phyloP scores from a whole-genome alignment of 2,888 invertebrate species.

The Parnassius apollo region DNA sequence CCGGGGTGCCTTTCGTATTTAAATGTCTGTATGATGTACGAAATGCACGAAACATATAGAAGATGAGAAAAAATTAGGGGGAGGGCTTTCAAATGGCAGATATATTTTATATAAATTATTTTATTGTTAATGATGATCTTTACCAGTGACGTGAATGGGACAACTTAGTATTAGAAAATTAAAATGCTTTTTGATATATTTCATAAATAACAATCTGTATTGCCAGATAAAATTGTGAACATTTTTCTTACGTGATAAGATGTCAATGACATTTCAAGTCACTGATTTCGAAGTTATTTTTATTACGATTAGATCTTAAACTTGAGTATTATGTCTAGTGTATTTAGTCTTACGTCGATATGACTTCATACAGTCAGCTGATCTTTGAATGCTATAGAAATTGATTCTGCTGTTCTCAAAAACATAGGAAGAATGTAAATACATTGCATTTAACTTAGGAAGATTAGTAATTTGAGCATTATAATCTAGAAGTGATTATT shows the following conservation, averaged over 20 bases:
- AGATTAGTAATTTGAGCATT: constrained; percentile 66
- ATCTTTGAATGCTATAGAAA: constrained; percentile 52
- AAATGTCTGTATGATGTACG: constrained; percentile 90
- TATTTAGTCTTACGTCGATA: constrained; percentile 63
- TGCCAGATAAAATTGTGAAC: constrained; percentile 81
- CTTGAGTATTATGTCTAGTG: constrained; percentile 72
- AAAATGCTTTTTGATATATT: constrained; percentile 72
- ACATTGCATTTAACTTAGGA: constrained; percentile 76
- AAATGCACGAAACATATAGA: constrained; percentile 95
- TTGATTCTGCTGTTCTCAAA: constrained; percentile 60
- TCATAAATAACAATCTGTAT: constrained; percentile 76
- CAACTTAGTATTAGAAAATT: constrained; percentile 74
- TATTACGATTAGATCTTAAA: constrained; percentile 74
- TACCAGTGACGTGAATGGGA: constrained; percentile 71
- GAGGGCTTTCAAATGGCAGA: constrained; percentile 58
- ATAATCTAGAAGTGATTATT: constrained; percentile 66
- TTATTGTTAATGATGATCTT: constrained; percentile 72
- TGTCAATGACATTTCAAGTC: constrained; percentile 78
- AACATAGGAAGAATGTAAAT: constrained; percentile 67
- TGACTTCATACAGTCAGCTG: constrained; percentile 50
- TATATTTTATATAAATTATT: constrained; percentile 75
- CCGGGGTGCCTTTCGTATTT: constrained; percentile 79
- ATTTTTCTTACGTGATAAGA: constrained; percentile 75
- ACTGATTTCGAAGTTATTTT: constrained; percentile 75
- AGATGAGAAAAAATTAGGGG: constrained; percentile 81